Evolutionary conservation across 2,113 vertebrate genomes (phyloP), one percentile per base, ranked within the genome.

Genomic region (Muntiacus muntjak): DNA sequence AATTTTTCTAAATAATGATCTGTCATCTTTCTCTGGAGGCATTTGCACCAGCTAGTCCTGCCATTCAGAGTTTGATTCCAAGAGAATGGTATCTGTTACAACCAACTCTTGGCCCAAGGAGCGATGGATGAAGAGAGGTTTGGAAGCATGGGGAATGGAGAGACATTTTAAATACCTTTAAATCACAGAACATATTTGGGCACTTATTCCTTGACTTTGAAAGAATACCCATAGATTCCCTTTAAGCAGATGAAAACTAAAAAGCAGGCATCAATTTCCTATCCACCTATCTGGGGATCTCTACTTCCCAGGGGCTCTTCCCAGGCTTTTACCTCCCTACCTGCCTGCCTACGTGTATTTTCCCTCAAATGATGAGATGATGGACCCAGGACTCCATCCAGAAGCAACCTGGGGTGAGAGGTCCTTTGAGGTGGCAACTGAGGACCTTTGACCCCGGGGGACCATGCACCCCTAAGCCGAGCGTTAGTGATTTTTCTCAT

Each of bases 401-500:
- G 78, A 93, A 86, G 96, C 90, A 92, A 26, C 45, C 23, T 19
- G 28, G 50, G 13, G 16, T 26, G 94, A 94, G 64, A 86, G 95
- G 95, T 97, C 97, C 81, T 74, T 79, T 8, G 81, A 97, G 89
- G 82, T 97, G 88, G 95, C 87, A 92, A 79, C 96, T 88, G 92
- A 25, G 95, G 89, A 97, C 84, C 98, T 90, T 71, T 97, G 98
- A 98, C 92, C 98, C 87, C 47, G 11, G 84, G 76, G 71, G 96
- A 91, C 89, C 47, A 64, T 0, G 50, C 30, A 92, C 36, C 67
- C 67, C 67, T 23, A 40, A 60, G 89, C 96, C 47, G 93, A 43
- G 92, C 81, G 15, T 88, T 95, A 50, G 98, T 90, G 94, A 97
- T 94, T 98, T 71, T 33, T 97, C 96, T 96, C 93, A 82, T 96